Conservation (phyloP, 2,797 vertebrate species). For the Phaenicophaeus curvirostris region DNA sequence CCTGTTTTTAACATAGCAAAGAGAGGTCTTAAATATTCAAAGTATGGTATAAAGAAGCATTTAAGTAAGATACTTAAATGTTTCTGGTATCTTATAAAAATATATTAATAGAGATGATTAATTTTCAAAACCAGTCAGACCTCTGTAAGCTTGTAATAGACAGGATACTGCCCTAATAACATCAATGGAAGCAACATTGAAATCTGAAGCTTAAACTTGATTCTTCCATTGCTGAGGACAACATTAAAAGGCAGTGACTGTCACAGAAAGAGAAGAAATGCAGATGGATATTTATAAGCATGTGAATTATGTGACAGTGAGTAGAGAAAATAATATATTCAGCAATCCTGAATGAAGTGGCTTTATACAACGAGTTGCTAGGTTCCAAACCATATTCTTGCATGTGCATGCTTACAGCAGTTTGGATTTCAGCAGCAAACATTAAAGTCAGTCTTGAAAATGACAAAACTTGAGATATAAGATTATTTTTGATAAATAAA, state of each 20-base stretch:
- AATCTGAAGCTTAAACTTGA: neutral
- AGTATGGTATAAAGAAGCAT: neutral
- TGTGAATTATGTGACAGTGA: neutral
- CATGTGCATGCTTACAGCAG: neutral
- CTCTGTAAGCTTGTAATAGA: neutral
- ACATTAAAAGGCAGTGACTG: neutral
- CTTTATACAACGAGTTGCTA: neutral
- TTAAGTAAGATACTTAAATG: neutral
- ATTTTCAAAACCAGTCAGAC: neutral
- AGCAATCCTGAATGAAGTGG: neutral
- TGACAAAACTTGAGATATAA: neutral
- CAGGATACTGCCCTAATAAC: neutral
- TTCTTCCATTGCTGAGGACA: neutral
- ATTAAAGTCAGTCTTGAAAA: neutral
- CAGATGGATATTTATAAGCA: neutral
- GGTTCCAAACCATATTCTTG: neutral
- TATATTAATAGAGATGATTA: neutral
- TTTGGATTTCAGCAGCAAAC: neutral
- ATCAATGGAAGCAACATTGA: neutral
- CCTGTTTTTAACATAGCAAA: neutral
- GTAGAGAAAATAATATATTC: neutral
- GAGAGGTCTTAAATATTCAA: neutral
- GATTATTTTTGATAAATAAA: slow-evolving; percentile 12
- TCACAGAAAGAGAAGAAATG: slow-evolving; percentile 28
- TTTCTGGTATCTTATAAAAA: neutral